A percentile compares a stretch with the other conserved stretches of the same genome.
Conservation (phyloP, 1,140 invertebrate species). For the Drosophila lacteicornis region DNA sequence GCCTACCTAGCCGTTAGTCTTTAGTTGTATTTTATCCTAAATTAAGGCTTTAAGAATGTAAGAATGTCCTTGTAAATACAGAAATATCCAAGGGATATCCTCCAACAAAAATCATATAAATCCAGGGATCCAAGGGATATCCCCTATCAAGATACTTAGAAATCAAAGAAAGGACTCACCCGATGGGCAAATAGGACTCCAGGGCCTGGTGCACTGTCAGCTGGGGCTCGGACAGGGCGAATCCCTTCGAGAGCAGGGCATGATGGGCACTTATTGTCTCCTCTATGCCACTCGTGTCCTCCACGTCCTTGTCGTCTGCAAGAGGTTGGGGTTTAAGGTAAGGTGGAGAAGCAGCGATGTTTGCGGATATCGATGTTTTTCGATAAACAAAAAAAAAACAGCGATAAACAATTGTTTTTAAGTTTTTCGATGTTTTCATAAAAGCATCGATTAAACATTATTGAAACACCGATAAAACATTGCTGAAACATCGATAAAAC, state of each 20-base stretch:
- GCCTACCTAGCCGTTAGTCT: constrained; percentile 28
- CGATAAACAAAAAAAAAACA: too few relatives aligned
- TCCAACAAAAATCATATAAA: too few relatives aligned
- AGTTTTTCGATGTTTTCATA: too few relatives aligned
- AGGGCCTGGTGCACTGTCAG: constrained; percentile 95
- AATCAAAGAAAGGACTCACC: constrained; percentile 87
- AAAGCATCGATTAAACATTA: too few relatives aligned
- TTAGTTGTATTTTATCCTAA: constrained; percentile 15
- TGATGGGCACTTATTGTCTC: constrained; percentile 91
- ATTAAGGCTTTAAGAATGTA: constrained; percentile 20
- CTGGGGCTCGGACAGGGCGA: constrained; percentile 92
- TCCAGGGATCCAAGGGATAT: too few relatives aligned
- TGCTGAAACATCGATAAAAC: too few relatives aligned
- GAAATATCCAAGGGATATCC: constrained; percentile 14
- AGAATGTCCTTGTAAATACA: constrained; percentile 27
- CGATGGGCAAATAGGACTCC: constrained; percentile 94
- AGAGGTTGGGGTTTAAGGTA: not conserved
- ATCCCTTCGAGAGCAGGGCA: constrained; percentile 93
- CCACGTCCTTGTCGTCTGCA: constrained; percentile 91
- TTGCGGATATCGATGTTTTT: too few relatives aligned
- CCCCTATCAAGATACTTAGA: too few relatives aligned
- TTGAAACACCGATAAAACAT: too few relatives aligned
- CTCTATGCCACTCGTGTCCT: constrained; percentile 90
- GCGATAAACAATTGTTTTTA: too few relatives aligned
- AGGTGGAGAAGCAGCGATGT: too few relatives aligned